Evolutionary conservation across 1,140 invertebrate species (phyloP).

Genomic region (Trachelipus rathkii): DNA sequence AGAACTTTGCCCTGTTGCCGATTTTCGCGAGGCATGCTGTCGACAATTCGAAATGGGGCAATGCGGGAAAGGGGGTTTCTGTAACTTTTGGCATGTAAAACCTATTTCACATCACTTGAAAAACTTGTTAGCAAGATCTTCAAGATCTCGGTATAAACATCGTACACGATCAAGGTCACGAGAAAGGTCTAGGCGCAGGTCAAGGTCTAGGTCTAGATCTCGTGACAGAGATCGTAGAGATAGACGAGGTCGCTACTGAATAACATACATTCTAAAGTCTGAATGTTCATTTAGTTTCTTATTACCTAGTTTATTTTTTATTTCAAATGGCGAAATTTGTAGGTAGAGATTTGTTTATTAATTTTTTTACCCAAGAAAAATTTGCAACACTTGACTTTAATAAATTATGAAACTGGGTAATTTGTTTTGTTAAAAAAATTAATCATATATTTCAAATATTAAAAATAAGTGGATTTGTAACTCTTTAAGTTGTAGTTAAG

Average conservation of each 20-base stretch:
- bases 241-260: constrained; percentile 41
- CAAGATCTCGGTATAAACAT: constrained; percentile 38
- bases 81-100: constrained; percentile 45
- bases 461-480: no score
- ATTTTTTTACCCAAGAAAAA: no score
- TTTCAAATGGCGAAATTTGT: no score
- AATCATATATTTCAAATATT: no score
- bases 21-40: constrained; percentile 43
- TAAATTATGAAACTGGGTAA: no score
- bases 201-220: constrained; percentile 36
- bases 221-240: constrained; percentile 42
- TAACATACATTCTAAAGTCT: background rate
- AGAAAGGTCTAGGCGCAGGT: constrained; percentile 32
- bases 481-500: no score
- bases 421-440: no score
- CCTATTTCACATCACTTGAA: constrained; percentile 45
- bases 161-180: constrained; percentile 39
- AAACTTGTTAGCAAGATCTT: constrained; percentile 39
- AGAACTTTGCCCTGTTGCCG: constrained; percentile 42
- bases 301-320: no score
- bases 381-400: no score
- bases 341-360: no score
- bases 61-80: constrained; percentile 44
- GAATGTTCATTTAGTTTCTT: no score
- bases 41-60: constrained; percentile 44